Percentiles rank a stretch among this genome's conserved stretches.
phyloP scores from a whole-genome alignment of 92 coral and sea anemone species.

The Galaxea fascicularis region DNA sequence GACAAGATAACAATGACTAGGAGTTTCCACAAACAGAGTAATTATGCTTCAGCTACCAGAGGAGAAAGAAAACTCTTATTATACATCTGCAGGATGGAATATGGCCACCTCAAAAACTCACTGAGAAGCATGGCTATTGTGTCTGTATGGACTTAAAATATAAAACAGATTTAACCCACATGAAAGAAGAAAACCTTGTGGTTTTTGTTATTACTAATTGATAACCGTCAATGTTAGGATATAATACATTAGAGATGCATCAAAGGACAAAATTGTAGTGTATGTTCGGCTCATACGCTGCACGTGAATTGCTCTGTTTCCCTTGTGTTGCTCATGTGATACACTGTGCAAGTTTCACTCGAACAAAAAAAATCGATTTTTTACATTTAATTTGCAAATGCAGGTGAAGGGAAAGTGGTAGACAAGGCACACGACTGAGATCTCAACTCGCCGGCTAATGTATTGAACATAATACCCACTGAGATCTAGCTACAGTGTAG shows the following conservation, averaged over 20 bases:
- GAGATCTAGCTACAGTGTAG: too few relatives aligned
- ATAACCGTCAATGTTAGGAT: constrained; percentile 18
- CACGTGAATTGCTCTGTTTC: background rate
- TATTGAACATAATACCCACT: too few relatives aligned
- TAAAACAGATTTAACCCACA: background rate
- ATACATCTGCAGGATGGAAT: too few relatives aligned
- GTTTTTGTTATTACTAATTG: constrained; percentile 40
- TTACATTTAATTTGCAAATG: background rate
- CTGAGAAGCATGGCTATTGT: background rate
- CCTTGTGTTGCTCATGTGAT: background rate
- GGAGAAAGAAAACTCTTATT: too few relatives aligned
- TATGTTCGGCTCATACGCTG: background rate
- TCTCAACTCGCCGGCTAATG: background rate
- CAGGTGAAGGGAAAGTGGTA: background rate
- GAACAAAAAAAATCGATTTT: too few relatives aligned
- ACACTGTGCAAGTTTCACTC: background rate
- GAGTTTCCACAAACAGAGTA: background rate
- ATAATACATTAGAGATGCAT: background rate
- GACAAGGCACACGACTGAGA: background rate
- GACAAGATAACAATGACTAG: background rate
- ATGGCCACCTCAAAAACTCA: background rate
- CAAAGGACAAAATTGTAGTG: background rate
- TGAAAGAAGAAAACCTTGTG: constrained; percentile 20
- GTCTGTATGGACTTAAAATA: background rate
- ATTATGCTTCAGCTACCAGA: background rate